phyloP scores from a whole-genome alignment of 2,797 vertebrate genomes.

The Oreonectes daqikongensis region DNA sequence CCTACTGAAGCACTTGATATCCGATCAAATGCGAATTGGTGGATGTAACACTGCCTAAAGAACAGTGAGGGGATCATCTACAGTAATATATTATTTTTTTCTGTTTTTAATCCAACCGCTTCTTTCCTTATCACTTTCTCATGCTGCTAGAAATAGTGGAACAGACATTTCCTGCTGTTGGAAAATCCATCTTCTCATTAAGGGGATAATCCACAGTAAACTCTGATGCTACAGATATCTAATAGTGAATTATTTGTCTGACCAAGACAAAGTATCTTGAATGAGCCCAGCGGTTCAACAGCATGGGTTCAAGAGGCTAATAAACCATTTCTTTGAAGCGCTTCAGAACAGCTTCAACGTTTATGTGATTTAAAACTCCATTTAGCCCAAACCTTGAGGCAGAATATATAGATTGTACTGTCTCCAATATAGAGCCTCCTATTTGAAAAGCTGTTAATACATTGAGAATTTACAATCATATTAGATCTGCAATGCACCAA shows the following conservation, averaged over 20 bases:
- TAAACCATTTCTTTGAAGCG: constrained; percentile 36
- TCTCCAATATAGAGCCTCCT: not conserved
- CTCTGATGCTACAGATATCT: constrained; percentile 34
- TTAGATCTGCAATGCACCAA: constrained; percentile 3
- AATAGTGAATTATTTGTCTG: constrained; percentile 37
- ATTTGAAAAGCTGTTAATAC: constrained; percentile 8
- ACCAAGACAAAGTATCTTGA: constrained; percentile 19
- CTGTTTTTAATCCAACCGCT: constrained; percentile 15
- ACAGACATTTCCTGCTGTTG: constrained; percentile 27
- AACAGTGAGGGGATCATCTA: constrained; percentile 3
- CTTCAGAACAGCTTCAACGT: constrained; percentile 15
- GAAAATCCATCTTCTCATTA: constrained; percentile 52
- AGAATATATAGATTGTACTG: not conserved
- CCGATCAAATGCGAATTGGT: not conserved
- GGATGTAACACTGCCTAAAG: constrained; percentile 13
- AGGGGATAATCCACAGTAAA: constrained; percentile 44
- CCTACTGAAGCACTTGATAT: not conserved
- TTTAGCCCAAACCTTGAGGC: constrained; percentile 32
- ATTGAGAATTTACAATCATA: not conserved
- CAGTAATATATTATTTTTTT: constrained; percentile 22
- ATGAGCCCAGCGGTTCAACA: constrained; percentile 32
- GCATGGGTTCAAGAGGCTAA: constrained; percentile 47
- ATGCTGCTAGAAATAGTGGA: constrained; percentile 27
- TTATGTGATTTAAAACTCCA: constrained; percentile 50
- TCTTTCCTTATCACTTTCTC: constrained; percentile 42